Percentiles rank a stretch among this genome's conserved stretches.
Conservation (phyloP, 2,888 invertebrate species). For the Cabera pusaria region DNA sequence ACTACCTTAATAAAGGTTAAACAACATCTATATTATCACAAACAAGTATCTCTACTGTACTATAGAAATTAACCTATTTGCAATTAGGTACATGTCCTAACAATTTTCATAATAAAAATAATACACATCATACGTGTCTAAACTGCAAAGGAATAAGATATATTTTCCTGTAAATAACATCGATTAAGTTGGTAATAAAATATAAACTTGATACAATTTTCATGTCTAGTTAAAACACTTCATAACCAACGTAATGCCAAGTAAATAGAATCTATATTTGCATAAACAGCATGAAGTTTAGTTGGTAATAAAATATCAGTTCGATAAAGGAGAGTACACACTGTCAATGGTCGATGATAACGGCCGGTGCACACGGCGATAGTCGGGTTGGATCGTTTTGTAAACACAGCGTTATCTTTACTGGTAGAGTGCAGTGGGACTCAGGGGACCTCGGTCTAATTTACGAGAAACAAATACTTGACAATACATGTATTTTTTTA, state of each 20-base stretch:
- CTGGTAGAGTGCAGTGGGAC: constrained; percentile 36
- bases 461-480: too few species aligned
- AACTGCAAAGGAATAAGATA: too few species aligned
- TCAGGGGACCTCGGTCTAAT: too few species aligned
- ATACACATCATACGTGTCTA: too few species aligned
- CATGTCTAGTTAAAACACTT: too few species aligned
- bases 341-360: constrained; percentile 42
- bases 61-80: constrained; percentile 18
- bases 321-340: constrained; percentile 35
- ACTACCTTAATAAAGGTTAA: constrained; percentile 10
- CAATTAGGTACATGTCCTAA: too few species aligned
- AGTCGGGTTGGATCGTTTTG: constrained; percentile 46
- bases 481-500: too few species aligned
- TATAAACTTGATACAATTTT: too few species aligned
- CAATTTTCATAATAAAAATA: too few species aligned
- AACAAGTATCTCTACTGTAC: constrained; percentile 28
- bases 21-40: constrained; percentile 14
- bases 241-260: background rate
- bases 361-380: constrained; percentile 37
- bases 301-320: constrained; percentile 28
- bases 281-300: background rate
- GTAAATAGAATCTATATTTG: constrained; percentile 8
- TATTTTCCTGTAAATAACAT: too few species aligned
- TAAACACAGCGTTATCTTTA: constrained; percentile 46
- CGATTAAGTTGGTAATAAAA: too few species aligned